A percentile compares a stretch with the other conserved stretches of the same genome.
These are phyloP conservation scores for Rhagium mordax DNA, from an alignment of 2,888 invertebrate species.

Conservation along the genomic window DNA sequence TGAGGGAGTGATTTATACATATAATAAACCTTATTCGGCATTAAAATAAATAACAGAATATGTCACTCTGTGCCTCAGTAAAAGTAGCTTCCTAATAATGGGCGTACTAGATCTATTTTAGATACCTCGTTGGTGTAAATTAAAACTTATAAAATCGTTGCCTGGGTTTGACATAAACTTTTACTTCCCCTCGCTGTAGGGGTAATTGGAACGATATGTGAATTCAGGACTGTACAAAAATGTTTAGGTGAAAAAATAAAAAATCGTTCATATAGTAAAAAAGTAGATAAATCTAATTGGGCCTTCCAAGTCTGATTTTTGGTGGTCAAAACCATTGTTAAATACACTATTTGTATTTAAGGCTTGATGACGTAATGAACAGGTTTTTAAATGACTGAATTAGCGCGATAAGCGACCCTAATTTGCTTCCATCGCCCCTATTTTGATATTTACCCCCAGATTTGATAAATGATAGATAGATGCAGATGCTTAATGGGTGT, in stretches of 20 bases:
- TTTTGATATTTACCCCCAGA: conserved; percentile 9
- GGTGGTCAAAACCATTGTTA: no score
- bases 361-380: background rate
- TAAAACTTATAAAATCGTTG: conserved; percentile 22
- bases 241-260: no score
- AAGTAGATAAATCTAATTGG: no score
- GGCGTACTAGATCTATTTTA: conserved; percentile 22
- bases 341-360: no score
- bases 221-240: background rate
- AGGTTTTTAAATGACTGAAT: background rate
- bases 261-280: no score
- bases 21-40: background rate
- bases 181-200: background rate
- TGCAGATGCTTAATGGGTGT: conserved; percentile 24
- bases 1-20: background rate
- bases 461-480: conserved; percentile 24
- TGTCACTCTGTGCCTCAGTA: conserved; percentile 4
- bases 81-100: conserved; percentile 18
- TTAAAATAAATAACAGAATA: conserved; percentile 17
- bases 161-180: conserved; percentile 16
- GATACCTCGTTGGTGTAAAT: conserved; percentile 17
- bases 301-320: no score
- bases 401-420: background rate
- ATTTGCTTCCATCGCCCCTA: conserved; percentile 13
- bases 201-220: background rate